Base-by-base conservation (phyloP, 2,888 invertebrate species). In the Parapristionchus giblindavisi region DNA sequence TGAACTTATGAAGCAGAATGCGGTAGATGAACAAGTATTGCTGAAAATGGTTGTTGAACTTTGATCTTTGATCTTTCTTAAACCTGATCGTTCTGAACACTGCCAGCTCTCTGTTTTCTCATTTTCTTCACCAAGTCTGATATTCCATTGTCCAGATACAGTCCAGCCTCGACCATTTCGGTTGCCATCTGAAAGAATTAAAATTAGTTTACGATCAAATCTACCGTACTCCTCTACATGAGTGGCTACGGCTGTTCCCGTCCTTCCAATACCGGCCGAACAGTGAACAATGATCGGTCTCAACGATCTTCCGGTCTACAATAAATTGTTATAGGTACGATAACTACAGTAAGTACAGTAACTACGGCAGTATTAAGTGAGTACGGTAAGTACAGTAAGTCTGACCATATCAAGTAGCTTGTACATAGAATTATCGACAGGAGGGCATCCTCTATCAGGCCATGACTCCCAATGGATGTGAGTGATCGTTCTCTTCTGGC, bases 401-500 rank as follows among this genome's bases (percentile, higher is more conserved):
- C n/a, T n/a, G 0, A 65, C 63, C 63, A 65, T 65, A 27, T 65
- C 43, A 21, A 65, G 63, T 17, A 65, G 63, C 29, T 43, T 65
- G 43, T 65, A 43, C 40, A 65, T 65, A 29, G 63, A 43, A 17
- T 29, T n/a, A 29, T 65, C 63, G 29, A 65, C 48, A 27, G 63
- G 63, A 24, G 63, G 63, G 17, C 40, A 40, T 27, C 68, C 68
- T 52, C 68, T 34, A 36, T 68, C 68, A 2, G 68, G 68, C 68
- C 68, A 68, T 32, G 68, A 68, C 17, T 68, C 68, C 68, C 68
- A 68, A 29, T 68, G 68, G 21, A 68, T 34, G 43, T 68, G 68
- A 34, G 52, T 68, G 34, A 68, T 68, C 52, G 51, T 52, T 5
- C 68, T 34, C 68, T 68, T 52, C 68, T 68, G 51, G 21, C 36